phyloP scores from a whole-genome alignment of 2,797 vertebrate species.

The Gymnoscopelus braueri region DNA sequence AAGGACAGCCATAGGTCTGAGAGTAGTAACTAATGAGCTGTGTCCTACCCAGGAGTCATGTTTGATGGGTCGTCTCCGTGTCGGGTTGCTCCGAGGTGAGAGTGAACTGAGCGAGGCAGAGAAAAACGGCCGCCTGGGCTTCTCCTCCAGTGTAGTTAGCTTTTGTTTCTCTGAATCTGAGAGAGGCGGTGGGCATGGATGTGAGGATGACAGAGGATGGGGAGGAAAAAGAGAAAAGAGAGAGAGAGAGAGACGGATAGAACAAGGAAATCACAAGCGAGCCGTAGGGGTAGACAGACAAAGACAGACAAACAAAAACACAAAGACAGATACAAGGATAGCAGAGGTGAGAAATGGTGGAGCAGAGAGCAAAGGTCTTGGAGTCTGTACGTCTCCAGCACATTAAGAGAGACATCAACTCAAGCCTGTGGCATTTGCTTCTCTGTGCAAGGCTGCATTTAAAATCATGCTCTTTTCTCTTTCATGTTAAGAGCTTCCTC shows the following conservation, averaged over 20 bases:
- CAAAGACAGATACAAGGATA: no score
- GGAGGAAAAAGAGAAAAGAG: neutral
- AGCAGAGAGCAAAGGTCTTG: neutral
- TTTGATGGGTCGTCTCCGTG: slow-evolving; percentile 78
- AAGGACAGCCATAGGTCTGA: neutral
- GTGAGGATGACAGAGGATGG: slow-evolving; percentile 24
- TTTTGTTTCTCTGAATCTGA: slow-evolving; percentile 67
- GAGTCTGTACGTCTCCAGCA: slow-evolving; percentile 2
- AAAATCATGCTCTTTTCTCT: slow-evolving; percentile 24
- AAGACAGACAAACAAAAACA: neutral
- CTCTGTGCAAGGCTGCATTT: slow-evolving; percentile 29
- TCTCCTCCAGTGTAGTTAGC: slow-evolving; percentile 64
- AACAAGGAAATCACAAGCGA: no score
- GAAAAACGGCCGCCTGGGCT: slow-evolving; percentile 74
- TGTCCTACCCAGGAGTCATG: slow-evolving; percentile 83
- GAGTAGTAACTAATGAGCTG: neutral
- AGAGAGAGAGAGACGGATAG: neutral
- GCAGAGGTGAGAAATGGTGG: no score
- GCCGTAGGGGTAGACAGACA: no score
- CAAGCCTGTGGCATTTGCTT: neutral
- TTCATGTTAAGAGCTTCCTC: slow-evolving; percentile 19
- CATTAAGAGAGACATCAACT: slow-evolving; percentile 8
- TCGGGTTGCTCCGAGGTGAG: slow-evolving; percentile 76
- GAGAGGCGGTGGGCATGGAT: slow-evolving; percentile 30
- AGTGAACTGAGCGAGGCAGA: slow-evolving; percentile 76